phyloP scores from a whole-genome alignment of 2,113 vertebrate species.

The Hemiscyllium ocellatum region DNA sequence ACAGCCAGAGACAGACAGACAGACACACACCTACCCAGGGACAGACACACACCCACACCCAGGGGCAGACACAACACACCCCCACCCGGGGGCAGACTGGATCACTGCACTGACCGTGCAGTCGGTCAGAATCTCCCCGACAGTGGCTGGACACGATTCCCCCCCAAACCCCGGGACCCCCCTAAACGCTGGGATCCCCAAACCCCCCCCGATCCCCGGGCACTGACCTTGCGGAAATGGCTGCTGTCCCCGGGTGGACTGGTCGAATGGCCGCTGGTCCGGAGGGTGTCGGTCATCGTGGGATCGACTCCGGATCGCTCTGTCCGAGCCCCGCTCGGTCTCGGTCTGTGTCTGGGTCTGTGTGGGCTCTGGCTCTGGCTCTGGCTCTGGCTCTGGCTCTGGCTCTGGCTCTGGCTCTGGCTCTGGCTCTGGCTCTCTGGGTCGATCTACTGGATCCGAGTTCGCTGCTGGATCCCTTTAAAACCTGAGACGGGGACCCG shows the following conservation, averaged over 20 bases:
- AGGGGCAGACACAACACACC: too few relatives aligned
- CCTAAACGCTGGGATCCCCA: too few relatives aligned
- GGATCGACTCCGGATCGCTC: background rate
- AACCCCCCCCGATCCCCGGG: background rate
- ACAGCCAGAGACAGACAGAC: too few relatives aligned
- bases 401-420: background rate
- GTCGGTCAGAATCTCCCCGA: too few relatives aligned
- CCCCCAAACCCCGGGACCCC: too few relatives aligned
- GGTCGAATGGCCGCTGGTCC: slow-evolving; percentile 44
- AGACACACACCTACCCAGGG: too few relatives aligned
- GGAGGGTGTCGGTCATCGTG: slow-evolving; percentile 56
- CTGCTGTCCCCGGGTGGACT: slow-evolving; percentile 44
- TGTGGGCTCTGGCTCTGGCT: background rate
- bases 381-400: background rate
- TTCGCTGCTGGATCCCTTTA: background rate
- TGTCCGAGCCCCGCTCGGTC: background rate
- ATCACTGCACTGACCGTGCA: too few relatives aligned
- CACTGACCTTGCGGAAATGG: slow-evolving; percentile 63
- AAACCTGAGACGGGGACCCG: background rate
- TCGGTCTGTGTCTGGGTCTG: too few relatives aligned
- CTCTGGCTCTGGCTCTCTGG: background rate
- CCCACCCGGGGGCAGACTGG: too few relatives aligned
- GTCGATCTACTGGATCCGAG: background rate
- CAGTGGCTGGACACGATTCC: too few relatives aligned
- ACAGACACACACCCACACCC: too few relatives aligned